These are phyloP conservation scores for Ectropis crepuscularia DNA, from an alignment of 2,888 invertebrate genomes.

Conservation along the genomic window DNA sequence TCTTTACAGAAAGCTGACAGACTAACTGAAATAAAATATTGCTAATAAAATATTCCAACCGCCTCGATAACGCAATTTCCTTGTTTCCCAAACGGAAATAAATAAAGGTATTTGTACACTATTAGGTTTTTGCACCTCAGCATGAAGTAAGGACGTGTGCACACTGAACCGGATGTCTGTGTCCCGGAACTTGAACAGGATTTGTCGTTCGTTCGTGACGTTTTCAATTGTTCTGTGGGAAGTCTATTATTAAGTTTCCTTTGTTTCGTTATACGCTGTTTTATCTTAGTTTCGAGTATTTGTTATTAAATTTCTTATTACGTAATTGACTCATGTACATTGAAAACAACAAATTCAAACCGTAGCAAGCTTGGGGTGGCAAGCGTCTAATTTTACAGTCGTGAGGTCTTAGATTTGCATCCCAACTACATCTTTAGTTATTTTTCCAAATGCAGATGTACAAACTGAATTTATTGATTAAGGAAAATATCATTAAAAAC, in stretches of 20 bases:
- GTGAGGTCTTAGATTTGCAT: too few relatives aligned
- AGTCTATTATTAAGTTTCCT: conserved; percentile 29
- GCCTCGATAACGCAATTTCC: conserved; percentile 14
- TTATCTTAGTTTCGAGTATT: conserved; percentile 16
- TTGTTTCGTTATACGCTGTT: conserved; percentile 17
- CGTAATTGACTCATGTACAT: too few relatives aligned
- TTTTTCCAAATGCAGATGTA: background rate
- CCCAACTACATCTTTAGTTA: too few relatives aligned
- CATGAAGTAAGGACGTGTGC: conserved; percentile 32
- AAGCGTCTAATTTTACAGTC: too few relatives aligned
- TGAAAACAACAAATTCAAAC: too few relatives aligned
- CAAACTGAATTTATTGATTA: background rate
- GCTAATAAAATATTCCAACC: conserved; percentile 1
- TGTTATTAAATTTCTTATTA: too few relatives aligned
- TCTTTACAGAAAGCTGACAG: too few relatives aligned
- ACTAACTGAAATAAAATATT: background rate
- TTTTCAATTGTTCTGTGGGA: conserved; percentile 31
- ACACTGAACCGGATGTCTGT: conserved; percentile 28
- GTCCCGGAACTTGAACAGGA: conserved; percentile 24
- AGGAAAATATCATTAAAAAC: background rate
- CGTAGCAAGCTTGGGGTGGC: too few relatives aligned
- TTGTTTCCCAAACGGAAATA: conserved; percentile 23
- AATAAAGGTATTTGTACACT: conserved; percentile 32
- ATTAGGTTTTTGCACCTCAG: conserved; percentile 32
- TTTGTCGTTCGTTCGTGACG: conserved; percentile 24